Base-by-base conservation (phyloP, 2,113 vertebrate genomes). In the Galeopterus variegatus region DNA sequence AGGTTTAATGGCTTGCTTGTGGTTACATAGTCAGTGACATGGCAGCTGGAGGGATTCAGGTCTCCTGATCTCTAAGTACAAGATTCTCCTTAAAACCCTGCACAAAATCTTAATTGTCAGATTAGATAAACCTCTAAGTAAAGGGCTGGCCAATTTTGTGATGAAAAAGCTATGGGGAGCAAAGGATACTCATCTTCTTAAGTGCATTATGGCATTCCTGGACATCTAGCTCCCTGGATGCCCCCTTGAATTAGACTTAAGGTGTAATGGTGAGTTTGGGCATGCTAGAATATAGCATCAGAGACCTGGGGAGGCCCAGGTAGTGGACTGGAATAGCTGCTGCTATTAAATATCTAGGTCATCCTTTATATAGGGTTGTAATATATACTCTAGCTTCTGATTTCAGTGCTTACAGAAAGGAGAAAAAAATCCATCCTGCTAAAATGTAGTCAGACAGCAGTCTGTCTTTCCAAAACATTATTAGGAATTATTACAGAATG, bases 381-480 rank as follows among this genome's bases (percentile, higher is more conserved):
- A 95, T 98, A 96, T 92, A 93, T 92, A 96, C 84, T 90, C 62
- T 81, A 88, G 94, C 98, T 98, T 98, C 98, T 98, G 97, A 95
- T 98, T 98, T 98, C 97, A 97, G 92, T 97, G 94, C 97, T 98
- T 97, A 98, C 97, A 98, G 97, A 98, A 94, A 98, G 92, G 85
- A 80, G 92, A 96, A 97, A 97, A 98, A 98, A 97, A 95, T 91
- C 94, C 92, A 94, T 98, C 97, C 97, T 98, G 95, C 95, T 98
- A 98, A 98, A 98, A 98, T 98, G 69, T 98, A 98, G 98, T 96
- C 98, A 99, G 98, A 97, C 98, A 99, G 98, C 98, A 91, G 96
- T 97, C 98, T 98, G 95, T 96, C 96, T 97, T 98, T 98, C 98
- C 98, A 98, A 98, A 99, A 98, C 98, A 99, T 98, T 99, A 97